These are phyloP conservation scores for Vidua macroura DNA, from an alignment of 2,113 vertebrate genomes.

Conservation along the genomic window DNA sequence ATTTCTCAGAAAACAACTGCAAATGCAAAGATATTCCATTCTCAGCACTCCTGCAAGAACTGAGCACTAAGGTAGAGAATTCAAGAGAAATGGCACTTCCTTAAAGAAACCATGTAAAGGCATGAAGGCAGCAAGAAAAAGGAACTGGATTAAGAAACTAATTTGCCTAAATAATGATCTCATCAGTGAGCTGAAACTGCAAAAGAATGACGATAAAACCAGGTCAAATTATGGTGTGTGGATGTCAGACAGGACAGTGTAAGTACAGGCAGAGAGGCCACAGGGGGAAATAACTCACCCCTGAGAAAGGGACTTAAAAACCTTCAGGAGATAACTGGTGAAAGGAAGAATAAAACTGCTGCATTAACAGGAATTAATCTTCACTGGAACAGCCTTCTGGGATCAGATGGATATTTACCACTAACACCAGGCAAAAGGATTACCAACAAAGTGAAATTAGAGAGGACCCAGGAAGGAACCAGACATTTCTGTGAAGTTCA, in stretches of 20 bases:
- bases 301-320: neutral
- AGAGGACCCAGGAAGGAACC: neutral
- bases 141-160: neutral
- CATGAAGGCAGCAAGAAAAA: neutral
- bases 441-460: neutral
- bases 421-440: neutral
- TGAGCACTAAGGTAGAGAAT: neutral
- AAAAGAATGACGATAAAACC: neutral
- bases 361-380: neutral
- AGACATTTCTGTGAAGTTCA: neutral
- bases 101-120: neutral
- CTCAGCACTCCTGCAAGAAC: neutral
- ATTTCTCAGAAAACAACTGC: neutral
- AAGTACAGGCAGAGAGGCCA: neutral
- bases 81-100: neutral
- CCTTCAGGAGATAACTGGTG: neutral
- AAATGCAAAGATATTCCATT: neutral
- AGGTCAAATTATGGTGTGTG: neutral
- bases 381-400: rapidly evolving
- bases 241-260: neutral
- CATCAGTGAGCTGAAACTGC: neutral
- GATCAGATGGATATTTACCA: neutral
- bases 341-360: neutral
- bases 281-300: neutral
- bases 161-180: neutral